Evolutionary conservation across 1,140 invertebrate genomes (phyloP).

Genomic region (Macrocentrus cingulum): DNA sequence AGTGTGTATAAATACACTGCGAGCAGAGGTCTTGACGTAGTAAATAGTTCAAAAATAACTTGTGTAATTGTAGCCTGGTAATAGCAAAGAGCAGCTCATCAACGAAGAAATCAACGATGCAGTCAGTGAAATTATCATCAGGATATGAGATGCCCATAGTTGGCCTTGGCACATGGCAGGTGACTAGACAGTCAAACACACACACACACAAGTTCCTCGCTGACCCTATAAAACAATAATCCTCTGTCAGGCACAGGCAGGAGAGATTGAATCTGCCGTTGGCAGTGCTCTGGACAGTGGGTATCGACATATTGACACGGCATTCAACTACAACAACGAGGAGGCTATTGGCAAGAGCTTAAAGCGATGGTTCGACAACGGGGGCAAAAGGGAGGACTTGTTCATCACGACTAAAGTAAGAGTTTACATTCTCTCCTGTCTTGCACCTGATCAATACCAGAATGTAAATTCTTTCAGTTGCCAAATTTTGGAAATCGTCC

Average conservation of each 20-base stretch:
- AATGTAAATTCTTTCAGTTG: constrained; percentile 50
- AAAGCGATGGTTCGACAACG: constrained; percentile 71
- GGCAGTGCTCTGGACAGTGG: constrained; percentile 66
- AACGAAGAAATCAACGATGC: constrained; percentile 36
- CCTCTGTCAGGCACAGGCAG: constrained; percentile 63
- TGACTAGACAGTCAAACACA: constrained; percentile 45
- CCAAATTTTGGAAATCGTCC: constrained; percentile 68
- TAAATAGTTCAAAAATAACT: constrained; percentile 30
- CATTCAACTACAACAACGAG: constrained; percentile 81
- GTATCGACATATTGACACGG: constrained; percentile 81
- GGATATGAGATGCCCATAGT: constrained; percentile 70
- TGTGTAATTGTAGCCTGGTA: constrained; percentile 25
- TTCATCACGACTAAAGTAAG: constrained; percentile 80
- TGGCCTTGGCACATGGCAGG: constrained; percentile 81
- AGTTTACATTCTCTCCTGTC: constrained; percentile 12
- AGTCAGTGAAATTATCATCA: constrained; percentile 43
- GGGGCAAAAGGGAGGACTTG: constrained; percentile 74
- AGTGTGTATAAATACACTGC: constrained; percentile 11
- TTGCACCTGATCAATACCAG: background rate
- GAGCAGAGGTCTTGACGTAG: background rate
- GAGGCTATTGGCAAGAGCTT: constrained; percentile 74
- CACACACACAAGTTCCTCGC: constrained; percentile 25
- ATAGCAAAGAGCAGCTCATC: constrained; percentile 1
- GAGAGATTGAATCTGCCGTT: constrained; percentile 71
- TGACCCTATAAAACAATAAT: too few relatives aligned